Conservation (phyloP, 2,113 vertebrate genomes). For the Gymnorhina tibicen region DNA sequence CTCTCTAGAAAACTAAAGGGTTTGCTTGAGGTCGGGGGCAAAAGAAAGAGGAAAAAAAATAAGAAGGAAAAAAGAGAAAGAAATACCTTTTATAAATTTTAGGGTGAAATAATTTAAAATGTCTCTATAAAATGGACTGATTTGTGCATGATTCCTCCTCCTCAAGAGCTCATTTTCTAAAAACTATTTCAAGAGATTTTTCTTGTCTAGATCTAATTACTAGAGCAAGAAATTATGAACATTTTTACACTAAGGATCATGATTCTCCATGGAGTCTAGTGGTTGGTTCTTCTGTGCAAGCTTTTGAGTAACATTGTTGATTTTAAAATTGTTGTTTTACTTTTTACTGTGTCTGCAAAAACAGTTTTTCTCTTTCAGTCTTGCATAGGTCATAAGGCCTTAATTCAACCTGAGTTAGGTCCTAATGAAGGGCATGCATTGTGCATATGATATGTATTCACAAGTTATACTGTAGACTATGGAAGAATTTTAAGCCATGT, state of each 20-base stretch:
- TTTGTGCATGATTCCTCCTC: background rate
- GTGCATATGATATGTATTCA: background rate
- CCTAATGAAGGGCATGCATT: background rate
- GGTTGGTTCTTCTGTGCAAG: background rate
- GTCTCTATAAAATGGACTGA: background rate
- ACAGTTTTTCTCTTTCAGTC: background rate
- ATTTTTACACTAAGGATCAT: background rate
- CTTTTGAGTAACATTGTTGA: background rate
- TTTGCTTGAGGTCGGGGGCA: background rate
- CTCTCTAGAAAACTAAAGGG: background rate
- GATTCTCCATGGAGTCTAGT: background rate
- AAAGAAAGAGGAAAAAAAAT: background rate
- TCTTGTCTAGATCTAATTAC: background rate
- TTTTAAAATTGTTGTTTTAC: background rate
- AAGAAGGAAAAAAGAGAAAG: fast-evolving
- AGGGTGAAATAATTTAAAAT: background rate
- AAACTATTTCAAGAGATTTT: background rate
- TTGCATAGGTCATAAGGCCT: background rate
- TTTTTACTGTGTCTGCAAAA: background rate
- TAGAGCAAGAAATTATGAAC: background rate
- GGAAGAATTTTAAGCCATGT: background rate
- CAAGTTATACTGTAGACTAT: background rate
- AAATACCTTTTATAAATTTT: background rate
- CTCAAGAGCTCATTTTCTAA: background rate
- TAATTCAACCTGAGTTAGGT: background rate